Evolutionary conservation across 1,140 invertebrate genomes (phyloP), one percentile per base, ranked within the genome.

Genomic region (Hypsibius dujardini): DNA sequence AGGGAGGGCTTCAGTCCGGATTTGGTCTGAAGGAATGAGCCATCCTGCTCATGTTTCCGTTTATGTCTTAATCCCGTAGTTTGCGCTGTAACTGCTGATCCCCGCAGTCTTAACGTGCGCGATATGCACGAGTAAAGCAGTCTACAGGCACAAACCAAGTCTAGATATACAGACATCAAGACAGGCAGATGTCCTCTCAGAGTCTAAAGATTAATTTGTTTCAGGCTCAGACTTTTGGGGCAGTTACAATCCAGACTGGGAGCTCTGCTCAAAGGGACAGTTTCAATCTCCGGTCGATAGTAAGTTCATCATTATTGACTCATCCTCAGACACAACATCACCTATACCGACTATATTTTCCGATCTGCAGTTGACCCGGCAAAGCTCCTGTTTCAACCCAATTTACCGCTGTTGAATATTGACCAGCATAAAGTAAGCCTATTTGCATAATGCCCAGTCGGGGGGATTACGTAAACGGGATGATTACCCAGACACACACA

Each of bases 371-470:
- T 56, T n/a, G 50, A 56, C n/a, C 50, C 50, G n/a, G n/a, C 7
- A 56, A 56, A 56, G 50, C n/a, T 56, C 7, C 50, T 56, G 0
- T 56, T 12, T 56, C 7, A 56, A 12, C 50, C 50, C 50, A 56
- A 56, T 56, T 56, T 56, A 56, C 50, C 50, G 50, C 50, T 56
- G 50, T n/a, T 56, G 7, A 7, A 56, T 56, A 56, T 56, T 56
- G 50, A 56, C 50, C 7, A 56, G n/a, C 50, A 56, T 56, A 56
- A 56, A 56, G n/a, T 56, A n/a, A 56, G n/a, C 50, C n/a, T 56
- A 12, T 12, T n/a, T 56, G 50, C n/a, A 56, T 56, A 12, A 56
- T 56, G 50, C 7, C 7, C n/a, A 12, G 7, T 56, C n/a, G 50
- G n/a, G 50, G 7, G n/a, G 7, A 56, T 56, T 56, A 56, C 7